Base-by-base conservation (phyloP, 2,888 invertebrate genomes). In the Zele albiditarsus region DNA sequence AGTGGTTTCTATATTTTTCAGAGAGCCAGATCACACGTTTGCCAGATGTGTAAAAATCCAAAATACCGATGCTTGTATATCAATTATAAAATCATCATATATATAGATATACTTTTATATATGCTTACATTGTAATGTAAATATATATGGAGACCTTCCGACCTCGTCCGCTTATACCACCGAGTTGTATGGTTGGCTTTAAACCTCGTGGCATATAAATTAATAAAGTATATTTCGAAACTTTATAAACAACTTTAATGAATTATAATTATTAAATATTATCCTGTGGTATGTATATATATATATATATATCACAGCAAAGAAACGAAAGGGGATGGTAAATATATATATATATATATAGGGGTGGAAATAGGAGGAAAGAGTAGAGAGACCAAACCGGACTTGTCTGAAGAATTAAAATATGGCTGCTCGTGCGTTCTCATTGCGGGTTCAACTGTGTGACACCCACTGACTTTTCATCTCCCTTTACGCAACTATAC, bases 231-330 rank as follows among this genome's bases (percentile, higher is more conserved):
- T 88, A 89, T 88, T 68, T 84, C 88, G 84, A 86, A 89, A 89
- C 88, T 88, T 89, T 88, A 88, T 88, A 53, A 87, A 88, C 86
- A 88, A 88, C 87, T 89, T 87, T 89, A 89, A 89, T 89, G 87
- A 53, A 87, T 88, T 88, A 89, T 89, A 89, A 89, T 89, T 89
- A 89, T 89, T 89, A 89, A 89, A 89, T 89, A 89, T 89, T 88
- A 88, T 88, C 85, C 87, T 73, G 79, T 73, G 77, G 77, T 83
- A 82, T 84, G 84, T 85, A 84, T 87, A 86, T 87, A 86, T 87
- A 87, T 86, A 86, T 84, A 81, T 80, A 38, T 58, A 57, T 38
- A 42, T 28, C 31, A 42, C 62, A 62, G 68, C 60, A 70, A 74
- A 70, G 62, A 74, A 78, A 76, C 60, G 49, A 74, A 68, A 25